A percentile compares a stretch with the other conserved stretches of the same genome.
Conservation (phyloP, 2,888 invertebrate genomes). For the Ptilodon capucinus region DNA sequence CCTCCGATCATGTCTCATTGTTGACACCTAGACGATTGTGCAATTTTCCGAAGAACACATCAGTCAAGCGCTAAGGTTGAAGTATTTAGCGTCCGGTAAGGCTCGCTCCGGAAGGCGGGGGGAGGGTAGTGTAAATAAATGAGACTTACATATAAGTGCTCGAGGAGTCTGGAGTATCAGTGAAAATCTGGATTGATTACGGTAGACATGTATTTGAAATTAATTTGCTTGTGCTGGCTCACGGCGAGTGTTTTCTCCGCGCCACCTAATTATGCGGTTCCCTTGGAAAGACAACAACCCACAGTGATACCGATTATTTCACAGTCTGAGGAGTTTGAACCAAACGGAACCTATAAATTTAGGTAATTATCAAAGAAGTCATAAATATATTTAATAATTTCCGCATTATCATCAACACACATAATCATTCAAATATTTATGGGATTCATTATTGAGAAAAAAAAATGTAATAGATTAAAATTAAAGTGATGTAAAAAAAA, state of each 20-base stretch:
- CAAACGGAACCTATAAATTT: slow-evolving; percentile 79
- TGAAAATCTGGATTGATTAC: slow-evolving; percentile 59
- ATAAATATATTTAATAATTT: neutral
- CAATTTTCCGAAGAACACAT: slow-evolving; percentile 77
- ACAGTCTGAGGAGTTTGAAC: slow-evolving; percentile 76
- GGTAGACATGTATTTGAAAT: slow-evolving; percentile 59
- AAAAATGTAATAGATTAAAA: too few relatives aligned
- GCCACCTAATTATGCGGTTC: slow-evolving; percentile 50
- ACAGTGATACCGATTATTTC: slow-evolving; percentile 77
- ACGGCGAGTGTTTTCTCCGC: slow-evolving; percentile 50
- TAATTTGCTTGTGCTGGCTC: slow-evolving; percentile 47
- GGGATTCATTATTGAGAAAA: too few relatives aligned
- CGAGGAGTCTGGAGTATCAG: slow-evolving; percentile 68
- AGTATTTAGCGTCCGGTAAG: slow-evolving; percentile 77
- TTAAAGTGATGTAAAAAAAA: too few relatives aligned
- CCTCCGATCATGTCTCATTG: slow-evolving; percentile 67
- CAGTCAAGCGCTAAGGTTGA: slow-evolving; percentile 78
- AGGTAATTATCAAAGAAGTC: slow-evolving; percentile 51
- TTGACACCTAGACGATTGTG: slow-evolving; percentile 76
- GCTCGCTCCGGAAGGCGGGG: slow-evolving; percentile 71
- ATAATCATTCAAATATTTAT: too few relatives aligned
- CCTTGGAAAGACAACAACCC: slow-evolving; percentile 59
- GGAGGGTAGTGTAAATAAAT: slow-evolving; percentile 79
- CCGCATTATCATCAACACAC: neutral
- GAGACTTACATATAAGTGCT: slow-evolving; percentile 76